Percentiles rank a stretch among this genome's conserved stretches.
Evolutionary conservation across 1,140 invertebrate genomes (phyloP).

Genomic region (Caligus rogercresseyi): DNA sequence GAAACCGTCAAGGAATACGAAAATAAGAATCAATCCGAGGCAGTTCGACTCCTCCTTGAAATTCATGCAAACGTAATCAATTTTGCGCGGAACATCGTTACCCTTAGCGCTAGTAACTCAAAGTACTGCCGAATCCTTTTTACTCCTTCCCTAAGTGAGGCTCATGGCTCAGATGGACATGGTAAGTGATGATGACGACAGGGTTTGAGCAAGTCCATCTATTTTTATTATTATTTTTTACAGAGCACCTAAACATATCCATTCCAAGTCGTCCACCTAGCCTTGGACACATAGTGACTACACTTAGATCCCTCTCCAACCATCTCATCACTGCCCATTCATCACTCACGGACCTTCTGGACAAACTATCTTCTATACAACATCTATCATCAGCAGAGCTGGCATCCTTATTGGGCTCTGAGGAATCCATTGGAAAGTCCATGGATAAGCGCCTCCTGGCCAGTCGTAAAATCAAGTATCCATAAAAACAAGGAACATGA

Average conservation of each 20-base stretch:
- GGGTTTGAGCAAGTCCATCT: neutral
- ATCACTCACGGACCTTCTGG: neutral
- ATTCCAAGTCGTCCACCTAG: slow-evolving; percentile 9
- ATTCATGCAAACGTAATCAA: neutral
- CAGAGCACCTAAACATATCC: neutral
- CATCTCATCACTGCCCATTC: neutral
- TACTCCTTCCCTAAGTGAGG: slow-evolving; percentile 3
- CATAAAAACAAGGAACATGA: slow-evolving; percentile 15
- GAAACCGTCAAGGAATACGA: neutral
- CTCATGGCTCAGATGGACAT: neutral
- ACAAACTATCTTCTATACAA: neutral
- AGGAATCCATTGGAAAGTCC: neutral
- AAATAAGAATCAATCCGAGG: slow-evolving; percentile 3
- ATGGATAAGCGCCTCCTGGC: slow-evolving; percentile 4
- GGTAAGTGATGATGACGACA: neutral
- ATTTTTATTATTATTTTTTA: neutral
- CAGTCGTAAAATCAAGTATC: neutral
- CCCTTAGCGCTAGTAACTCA: neutral
- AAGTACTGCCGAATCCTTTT: slow-evolving; percentile 11
- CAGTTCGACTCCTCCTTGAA: slow-evolving; percentile 1
- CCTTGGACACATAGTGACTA: neutral
- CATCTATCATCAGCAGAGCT: neutral
- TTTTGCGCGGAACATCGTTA: slow-evolving; percentile 5
- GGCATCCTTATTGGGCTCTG: neutral
- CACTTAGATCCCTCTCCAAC: neutral